Conservation (phyloP, 2,113 vertebrate genomes). For the Sceloporus tristichus region DNA sequence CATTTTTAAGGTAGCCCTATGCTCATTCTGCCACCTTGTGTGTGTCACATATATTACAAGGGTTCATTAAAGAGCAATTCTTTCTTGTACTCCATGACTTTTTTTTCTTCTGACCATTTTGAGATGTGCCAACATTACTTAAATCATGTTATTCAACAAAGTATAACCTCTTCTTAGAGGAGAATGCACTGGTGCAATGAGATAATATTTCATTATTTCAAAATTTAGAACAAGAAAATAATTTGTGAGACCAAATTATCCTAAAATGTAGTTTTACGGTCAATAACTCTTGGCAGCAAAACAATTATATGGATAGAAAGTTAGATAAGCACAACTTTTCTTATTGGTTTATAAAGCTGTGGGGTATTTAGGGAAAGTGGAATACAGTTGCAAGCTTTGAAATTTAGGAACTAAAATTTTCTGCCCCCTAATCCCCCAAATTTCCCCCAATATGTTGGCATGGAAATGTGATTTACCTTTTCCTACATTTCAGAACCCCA, state of each 20-base stretch:
- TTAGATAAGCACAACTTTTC: background rate
- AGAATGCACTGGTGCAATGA: conserved; percentile 29
- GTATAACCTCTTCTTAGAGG: background rate
- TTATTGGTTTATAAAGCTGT: background rate
- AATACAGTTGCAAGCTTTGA: background rate
- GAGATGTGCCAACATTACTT: conserved; percentile 9
- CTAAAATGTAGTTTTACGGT: background rate
- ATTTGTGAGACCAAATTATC: conserved; percentile 6
- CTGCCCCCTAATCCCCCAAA: too few relatives aligned
- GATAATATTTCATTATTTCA: conserved; percentile 31
- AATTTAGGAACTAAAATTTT: background rate
- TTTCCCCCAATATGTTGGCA: too few relatives aligned
- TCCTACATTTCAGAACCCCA: too few relatives aligned
- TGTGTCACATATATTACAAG: conserved; percentile 78
- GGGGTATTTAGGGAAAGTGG: background rate
- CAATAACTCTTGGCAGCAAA: background rate
- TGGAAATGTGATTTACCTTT: too few relatives aligned
- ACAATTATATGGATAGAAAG: background rate
- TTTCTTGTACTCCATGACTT: conserved; percentile 15
- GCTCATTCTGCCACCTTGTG: conserved; percentile 84
- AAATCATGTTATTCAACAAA: conserved; percentile 23
- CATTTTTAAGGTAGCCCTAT: conserved; percentile 47
- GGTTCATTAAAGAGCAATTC: conserved; percentile 49
- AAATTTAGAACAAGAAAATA: conserved; percentile 34
- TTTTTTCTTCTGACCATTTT: fast-evolving